A percentile compares a stretch with the other conserved stretches of the same genome.
Evolutionary conservation across 2,888 invertebrate species (phyloP).

Genomic region (Himalopsyche anomala): DNA sequence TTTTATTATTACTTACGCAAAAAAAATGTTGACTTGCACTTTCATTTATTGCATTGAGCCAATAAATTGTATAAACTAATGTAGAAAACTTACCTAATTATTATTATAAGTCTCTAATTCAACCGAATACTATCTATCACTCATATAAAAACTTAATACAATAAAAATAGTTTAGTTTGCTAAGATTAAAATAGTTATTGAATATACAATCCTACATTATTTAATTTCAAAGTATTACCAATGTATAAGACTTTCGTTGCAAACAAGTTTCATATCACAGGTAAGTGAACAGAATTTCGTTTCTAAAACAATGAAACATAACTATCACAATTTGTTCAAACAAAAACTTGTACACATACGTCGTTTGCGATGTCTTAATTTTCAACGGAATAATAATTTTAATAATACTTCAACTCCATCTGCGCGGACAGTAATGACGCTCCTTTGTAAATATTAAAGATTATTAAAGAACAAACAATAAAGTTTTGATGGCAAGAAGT

Average conservation of each 20-base stretch:
- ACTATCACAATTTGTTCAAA: constrained; percentile 10
- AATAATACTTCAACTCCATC: constrained; percentile 65
- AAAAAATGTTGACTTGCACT: constrained; percentile 16
- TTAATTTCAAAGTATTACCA: not conserved
- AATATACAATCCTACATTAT: too few species aligned
- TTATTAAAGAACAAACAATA: constrained; percentile 65
- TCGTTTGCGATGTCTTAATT: constrained; percentile 51
- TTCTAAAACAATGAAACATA: not conserved
- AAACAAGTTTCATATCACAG: not conserved
- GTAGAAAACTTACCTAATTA: not conserved
- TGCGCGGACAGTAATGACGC: constrained; percentile 65
- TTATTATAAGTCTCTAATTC: not conserved
- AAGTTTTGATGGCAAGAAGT: constrained; percentile 65
- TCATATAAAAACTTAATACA: too few species aligned
- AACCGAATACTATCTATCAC: not conserved
- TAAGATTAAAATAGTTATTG: too few species aligned
- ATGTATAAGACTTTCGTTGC: not conserved
- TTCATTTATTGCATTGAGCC: constrained; percentile 13
- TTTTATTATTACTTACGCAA: constrained; percentile 32
- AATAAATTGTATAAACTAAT: constrained; percentile 23
- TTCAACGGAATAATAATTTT: constrained; percentile 59
- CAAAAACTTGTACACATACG: constrained; percentile 40
- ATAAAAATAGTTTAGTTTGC: too few species aligned
- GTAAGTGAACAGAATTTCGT: not conserved
- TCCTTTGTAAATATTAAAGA: constrained; percentile 65